Conservation (phyloP, 2,113 vertebrate species). For the Hucho hucho region DNA sequence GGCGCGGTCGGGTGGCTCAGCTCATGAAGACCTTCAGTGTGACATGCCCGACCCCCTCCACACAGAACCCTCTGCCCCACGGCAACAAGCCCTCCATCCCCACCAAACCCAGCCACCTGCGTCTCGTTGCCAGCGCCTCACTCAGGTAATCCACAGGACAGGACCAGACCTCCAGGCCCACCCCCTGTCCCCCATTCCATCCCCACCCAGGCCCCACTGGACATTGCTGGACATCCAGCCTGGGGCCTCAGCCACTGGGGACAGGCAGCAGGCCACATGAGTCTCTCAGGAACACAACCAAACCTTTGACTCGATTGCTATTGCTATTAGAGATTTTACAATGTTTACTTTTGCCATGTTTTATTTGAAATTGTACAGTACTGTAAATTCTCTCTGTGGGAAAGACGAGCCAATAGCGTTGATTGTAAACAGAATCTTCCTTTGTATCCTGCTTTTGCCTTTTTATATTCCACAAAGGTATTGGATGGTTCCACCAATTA, state of each 20-base stretch:
- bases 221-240: conserved; percentile 11
- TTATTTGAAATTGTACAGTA: conserved; percentile 56
- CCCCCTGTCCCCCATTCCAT: neutral
- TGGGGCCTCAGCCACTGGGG: conserved; percentile 10
- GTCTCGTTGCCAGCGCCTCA: conserved; percentile 55
- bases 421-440: neutral
- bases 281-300: conserved; percentile 41
- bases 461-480: conserved; percentile 19
- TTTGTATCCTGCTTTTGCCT: neutral
- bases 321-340: neutral
- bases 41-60: conserved; percentile 21
- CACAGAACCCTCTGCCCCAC: conserved; percentile 34
- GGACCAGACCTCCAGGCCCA: neutral
- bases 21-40: conserved; percentile 74
- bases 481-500: too few relatives aligned
- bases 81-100: conserved; percentile 71
- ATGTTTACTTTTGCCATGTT: conserved; percentile 44
- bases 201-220: conserved; percentile 16
- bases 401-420: neutral
- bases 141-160: conserved; percentile 68
- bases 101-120: conserved; percentile 69
- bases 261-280: neutral
- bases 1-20: conserved; percentile 73
- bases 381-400: conserved; percentile 57
- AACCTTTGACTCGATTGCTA: neutral